Conservation (phyloP, 2,113 vertebrate genomes). For the Petroica traversi region DNA sequence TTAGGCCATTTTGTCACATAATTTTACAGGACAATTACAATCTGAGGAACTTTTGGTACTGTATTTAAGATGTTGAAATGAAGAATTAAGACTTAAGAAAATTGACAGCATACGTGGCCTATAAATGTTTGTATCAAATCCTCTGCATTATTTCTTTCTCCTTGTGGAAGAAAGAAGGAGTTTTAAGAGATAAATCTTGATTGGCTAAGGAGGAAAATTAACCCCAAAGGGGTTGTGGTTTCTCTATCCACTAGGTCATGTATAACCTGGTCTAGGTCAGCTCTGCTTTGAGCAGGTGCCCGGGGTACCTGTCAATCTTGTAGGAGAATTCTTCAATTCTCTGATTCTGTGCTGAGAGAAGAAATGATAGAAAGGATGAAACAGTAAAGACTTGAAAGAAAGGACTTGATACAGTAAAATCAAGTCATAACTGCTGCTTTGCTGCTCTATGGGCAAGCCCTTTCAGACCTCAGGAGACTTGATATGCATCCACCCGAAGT, state of each 20-base stretch:
- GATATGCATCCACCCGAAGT: neutral
- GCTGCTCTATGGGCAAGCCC: neutral
- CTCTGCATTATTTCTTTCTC: neutral
- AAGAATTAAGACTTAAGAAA: neutral
- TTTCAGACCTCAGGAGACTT: neutral
- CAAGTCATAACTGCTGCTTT: neutral
- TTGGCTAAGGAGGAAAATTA: neutral
- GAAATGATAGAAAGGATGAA: neutral
- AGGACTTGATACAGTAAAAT: neutral
- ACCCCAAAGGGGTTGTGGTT: neutral
- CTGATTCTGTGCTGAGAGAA: neutral
- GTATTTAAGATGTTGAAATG: neutral
- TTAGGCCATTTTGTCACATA: neutral
- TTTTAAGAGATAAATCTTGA: neutral
- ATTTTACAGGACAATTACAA: neutral
- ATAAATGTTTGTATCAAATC: neutral
- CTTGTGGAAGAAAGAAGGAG: neutral
- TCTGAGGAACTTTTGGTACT: neutral
- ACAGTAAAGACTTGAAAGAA: no score
- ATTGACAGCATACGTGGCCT: accelerated
- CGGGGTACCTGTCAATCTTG: neutral
- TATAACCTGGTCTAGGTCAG: neutral
- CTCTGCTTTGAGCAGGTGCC: neutral
- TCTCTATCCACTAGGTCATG: neutral
- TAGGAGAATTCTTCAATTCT: neutral